A percentile compares a stretch with the other conserved stretches of the same genome.
phyloP scores from a whole-genome alignment of 1,140 invertebrate genomes.

The Pogonomyrmex californicus region DNA sequence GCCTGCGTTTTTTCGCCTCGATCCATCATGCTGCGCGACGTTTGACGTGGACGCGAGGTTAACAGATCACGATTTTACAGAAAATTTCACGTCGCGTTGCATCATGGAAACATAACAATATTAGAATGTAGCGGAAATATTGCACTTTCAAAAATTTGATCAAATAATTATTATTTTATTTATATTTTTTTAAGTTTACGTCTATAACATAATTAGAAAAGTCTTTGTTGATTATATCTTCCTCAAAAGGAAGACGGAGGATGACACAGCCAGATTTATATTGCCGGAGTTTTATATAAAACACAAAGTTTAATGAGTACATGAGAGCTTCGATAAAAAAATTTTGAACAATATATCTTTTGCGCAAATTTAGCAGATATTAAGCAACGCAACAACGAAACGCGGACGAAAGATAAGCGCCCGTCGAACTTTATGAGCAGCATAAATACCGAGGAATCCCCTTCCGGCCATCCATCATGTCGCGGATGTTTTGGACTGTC shows the following conservation, averaged over 20 bases:
- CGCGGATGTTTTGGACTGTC: slow-evolving; percentile 22
- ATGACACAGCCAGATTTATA: not conserved
- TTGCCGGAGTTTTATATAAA: not conserved
- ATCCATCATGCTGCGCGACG: slow-evolving; percentile 66
- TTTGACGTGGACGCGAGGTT: slow-evolving; percentile 53
- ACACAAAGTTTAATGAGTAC: not conserved
- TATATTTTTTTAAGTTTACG: not conserved
- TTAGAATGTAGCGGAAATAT: not conserved
- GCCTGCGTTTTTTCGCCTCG: slow-evolving; percentile 46
- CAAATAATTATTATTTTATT: not conserved
- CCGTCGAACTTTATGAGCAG: slow-evolving; percentile 48
- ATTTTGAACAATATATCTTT: not conserved
- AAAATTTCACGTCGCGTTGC: not conserved
- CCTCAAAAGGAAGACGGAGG: not conserved
- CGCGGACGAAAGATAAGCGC: not conserved
- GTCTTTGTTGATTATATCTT: not conserved
- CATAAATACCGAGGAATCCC: slow-evolving; percentile 56
- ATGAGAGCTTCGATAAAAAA: not conserved
- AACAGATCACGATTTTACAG: slow-evolving; percentile 62
- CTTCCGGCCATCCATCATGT: slow-evolving; percentile 64
- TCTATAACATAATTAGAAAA: not conserved
- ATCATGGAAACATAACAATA: not conserved
- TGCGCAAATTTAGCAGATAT: not conserved
- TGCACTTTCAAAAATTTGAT: not conserved
- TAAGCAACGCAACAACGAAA: slow-evolving; percentile 3